Conservation (phyloP, 2,888 invertebrate genomes). For the Agonopterix arenella region DNA sequence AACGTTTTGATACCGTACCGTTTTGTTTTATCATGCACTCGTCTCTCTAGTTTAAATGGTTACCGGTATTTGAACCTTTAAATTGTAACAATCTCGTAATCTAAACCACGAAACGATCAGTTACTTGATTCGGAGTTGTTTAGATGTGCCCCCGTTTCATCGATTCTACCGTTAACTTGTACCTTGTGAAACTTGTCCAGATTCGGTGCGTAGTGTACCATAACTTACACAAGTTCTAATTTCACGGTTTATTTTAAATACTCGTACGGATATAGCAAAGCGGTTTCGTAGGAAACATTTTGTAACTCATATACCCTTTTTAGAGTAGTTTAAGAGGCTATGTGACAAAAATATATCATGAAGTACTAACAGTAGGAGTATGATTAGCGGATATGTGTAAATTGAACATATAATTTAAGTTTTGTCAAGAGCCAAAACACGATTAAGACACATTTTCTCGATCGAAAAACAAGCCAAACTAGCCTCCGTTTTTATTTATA, state of each 20-base stretch:
- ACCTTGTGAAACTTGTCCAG: slow-evolving; percentile 33
- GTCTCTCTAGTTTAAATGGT: background rate
- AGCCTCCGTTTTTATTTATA: too few relatives aligned
- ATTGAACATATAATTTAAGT: too few relatives aligned
- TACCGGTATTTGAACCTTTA: slow-evolving; percentile 12
- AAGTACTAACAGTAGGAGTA: too few relatives aligned
- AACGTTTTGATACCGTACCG: too few relatives aligned
- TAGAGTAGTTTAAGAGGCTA: too few relatives aligned
- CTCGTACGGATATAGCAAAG: slow-evolving; percentile 15
- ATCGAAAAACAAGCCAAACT: too few relatives aligned
- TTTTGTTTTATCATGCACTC: too few relatives aligned
- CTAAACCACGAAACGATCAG: slow-evolving; percentile 27
- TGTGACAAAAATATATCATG: too few relatives aligned
- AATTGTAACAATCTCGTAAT: slow-evolving; percentile 33
- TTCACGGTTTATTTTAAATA: slow-evolving; percentile 14
- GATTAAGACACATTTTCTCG: too few relatives aligned
- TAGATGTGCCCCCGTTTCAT: slow-evolving; percentile 38
- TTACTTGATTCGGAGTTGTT: slow-evolving; percentile 30
- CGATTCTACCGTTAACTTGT: slow-evolving; percentile 26
- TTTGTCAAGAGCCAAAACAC: too few relatives aligned
- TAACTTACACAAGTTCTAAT: slow-evolving; percentile 8
- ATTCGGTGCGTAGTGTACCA: slow-evolving; percentile 10
- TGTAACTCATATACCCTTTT: too few relatives aligned
- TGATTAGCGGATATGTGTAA: too few relatives aligned
- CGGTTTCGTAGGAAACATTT: slow-evolving; percentile 7